Conservation (phyloP, 2,113 vertebrate genomes). For the Labeo catla region DNA sequence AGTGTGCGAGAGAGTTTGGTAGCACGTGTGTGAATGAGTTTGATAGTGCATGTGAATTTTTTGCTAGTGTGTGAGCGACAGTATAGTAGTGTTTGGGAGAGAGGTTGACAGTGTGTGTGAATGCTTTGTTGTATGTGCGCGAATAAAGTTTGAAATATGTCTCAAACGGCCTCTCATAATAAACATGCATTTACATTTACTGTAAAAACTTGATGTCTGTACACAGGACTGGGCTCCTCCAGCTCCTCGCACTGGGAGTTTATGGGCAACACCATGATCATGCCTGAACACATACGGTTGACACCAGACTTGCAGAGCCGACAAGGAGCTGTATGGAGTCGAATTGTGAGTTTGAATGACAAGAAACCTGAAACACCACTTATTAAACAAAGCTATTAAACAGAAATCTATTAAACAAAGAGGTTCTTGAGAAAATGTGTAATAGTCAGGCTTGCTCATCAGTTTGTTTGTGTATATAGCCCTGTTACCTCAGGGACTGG, state of each 20-base stretch:
- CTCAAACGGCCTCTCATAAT: too few relatives aligned
- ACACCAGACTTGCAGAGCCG: slow-evolving; percentile 93
- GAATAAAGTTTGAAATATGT: too few relatives aligned
- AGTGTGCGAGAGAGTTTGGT: too few relatives aligned
- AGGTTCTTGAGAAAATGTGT: neutral
- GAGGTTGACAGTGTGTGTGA: too few relatives aligned
- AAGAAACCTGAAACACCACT: neutral
- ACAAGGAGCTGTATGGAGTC: slow-evolving; percentile 93
- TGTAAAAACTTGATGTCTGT: neutral
- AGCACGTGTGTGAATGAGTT: too few relatives aligned
- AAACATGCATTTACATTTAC: neutral
- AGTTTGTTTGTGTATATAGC: slow-evolving; percentile 71
- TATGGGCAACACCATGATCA: slow-evolving; percentile 89
- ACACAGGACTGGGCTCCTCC: slow-evolving; percentile 85
- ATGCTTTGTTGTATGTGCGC: too few relatives aligned
- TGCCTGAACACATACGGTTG: slow-evolving; percentile 87
- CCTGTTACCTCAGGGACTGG: slow-evolving; percentile 88
- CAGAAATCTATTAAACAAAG: neutral
- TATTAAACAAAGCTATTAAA: neutral
- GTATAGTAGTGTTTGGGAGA: too few relatives aligned
- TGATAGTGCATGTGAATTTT: too few relatives aligned
- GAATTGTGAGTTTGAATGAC: slow-evolving; percentile 80
- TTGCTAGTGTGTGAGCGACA: too few relatives aligned
- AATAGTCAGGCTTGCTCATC: slow-evolving; percentile 14
- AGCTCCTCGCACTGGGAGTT: slow-evolving; percentile 91